Evolutionary conservation across 2,113 vertebrate genomes (phyloP).

Genomic region (Ailuropoda melanoleuca): DNA sequence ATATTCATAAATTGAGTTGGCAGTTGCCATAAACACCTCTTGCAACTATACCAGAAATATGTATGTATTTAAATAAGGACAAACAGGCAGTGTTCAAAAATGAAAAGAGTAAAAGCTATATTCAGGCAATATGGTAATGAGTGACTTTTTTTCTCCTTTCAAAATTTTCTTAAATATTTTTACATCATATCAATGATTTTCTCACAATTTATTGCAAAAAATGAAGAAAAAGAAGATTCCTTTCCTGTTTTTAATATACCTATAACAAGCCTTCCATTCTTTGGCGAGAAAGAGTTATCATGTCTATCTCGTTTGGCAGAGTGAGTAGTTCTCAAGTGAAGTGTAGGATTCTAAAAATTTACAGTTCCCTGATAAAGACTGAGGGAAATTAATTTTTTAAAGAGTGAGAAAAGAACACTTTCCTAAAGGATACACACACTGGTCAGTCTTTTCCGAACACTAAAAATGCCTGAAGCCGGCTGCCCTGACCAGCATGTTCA

Average conservation of each 20-base stretch:
- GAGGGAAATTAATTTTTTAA: constrained; percentile 74
- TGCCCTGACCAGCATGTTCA: constrained; percentile 75
- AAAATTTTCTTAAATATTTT: constrained; percentile 21
- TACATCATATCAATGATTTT: neutral
- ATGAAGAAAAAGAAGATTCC: neutral
- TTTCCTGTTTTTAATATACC: neutral
- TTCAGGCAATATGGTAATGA: neutral
- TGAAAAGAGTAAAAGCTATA: neutral
- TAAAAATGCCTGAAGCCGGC: constrained; percentile 46
- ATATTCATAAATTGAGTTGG: constrained; percentile 16
- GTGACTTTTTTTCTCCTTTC: neutral
- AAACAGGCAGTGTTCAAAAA: constrained; percentile 9
- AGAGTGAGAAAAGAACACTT: neutral
- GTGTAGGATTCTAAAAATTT: constrained; percentile 37
- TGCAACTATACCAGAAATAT: constrained; percentile 5
- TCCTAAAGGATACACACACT: constrained; percentile 39
- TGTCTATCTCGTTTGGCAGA: neutral
- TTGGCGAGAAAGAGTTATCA: constrained; percentile 1
- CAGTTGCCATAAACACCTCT: neutral
- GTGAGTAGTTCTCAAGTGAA: neutral
- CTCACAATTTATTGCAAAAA: neutral
- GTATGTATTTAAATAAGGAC: constrained; percentile 19
- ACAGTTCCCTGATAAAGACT: neutral
- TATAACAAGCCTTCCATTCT: constrained; percentile 29
- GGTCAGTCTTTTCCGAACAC: constrained; percentile 64